Evolutionary conservation across 1,140 invertebrate species (phyloP), one percentile per base, ranked within the genome.

Genomic region (Tetragnatha versicolor): DNA sequence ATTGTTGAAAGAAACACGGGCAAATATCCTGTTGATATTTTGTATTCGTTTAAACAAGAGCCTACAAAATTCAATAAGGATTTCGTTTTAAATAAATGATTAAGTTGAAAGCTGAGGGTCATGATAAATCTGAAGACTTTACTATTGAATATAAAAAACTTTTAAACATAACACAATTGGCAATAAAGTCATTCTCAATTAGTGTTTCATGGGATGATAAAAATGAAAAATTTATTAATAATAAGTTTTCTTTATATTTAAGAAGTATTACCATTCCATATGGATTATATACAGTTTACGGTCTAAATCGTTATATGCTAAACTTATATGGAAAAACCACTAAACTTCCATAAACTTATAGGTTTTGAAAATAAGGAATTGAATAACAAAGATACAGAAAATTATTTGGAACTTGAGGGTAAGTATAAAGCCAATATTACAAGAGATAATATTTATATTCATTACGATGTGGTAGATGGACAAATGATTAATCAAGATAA

Each of bases 111-210:
- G 53, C 51, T 0, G 20, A 72, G 17, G 12, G 14, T 37, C n/a
- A n/a, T 20, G 35, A 58, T 14, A 72, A 58, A 53, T 72, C 31
- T 35, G 33, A 58, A 39, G 68, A 72, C 12, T 72, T 72, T 58
- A 72, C 33, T 14, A 10, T 58, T 17, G 68, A 72, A 9, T 58
- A 20, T 58, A 17, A 29, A 58, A 2, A 7, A 3, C 47, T 2
- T 55, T 29, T 72, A 2, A 35, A 25, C 1, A 27, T 37, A 39
- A 25, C 9, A 22, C 37, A 39, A 2, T 22, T 58, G 25, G 68
- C 49, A 3, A 6, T 72, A 0, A 10, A 58, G 12, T 42, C 22
- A 3, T 31, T 55, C 31, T 58, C 51, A 22, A 25, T 72, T 4
- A 12, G n/a, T 5, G 17, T 55, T 4, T 55, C 68, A 31, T 58